A percentile compares a stretch with the other conserved stretches of the same genome.
phyloP scores from a whole-genome alignment of 2,888 invertebrate genomes.

The Pediacus dermestoides region DNA sequence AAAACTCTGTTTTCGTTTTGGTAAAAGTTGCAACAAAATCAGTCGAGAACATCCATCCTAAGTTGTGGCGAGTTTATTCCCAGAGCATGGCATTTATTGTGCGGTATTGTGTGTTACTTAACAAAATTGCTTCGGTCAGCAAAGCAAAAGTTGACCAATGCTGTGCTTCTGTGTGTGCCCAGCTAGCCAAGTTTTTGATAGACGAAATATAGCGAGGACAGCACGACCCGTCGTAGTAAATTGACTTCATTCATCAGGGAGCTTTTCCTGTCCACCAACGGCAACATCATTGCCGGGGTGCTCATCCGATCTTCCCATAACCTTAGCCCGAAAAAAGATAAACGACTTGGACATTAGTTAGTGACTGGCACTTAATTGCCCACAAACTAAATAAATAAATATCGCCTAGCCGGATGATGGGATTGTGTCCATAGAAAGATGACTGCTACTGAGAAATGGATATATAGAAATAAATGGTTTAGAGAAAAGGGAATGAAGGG shows the following conservation, averaged over 20 bases:
- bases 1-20: no score
- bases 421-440: background rate
- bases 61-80: no score
- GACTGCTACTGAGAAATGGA: background rate
- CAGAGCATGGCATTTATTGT: no score
- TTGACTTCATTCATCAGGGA: constrained; percentile 43
- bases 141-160: no score
- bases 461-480: constrained; percentile 7
- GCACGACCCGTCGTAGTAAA: constrained; percentile 40
- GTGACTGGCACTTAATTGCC: constrained; percentile 37
- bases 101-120: no score
- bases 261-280: constrained; percentile 41
- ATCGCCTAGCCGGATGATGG: constrained; percentile 9
- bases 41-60: no score
- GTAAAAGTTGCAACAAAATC: no score
- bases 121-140: no score
- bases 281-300: constrained; percentile 34
- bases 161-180: no score
- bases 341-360: constrained; percentile 36
- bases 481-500: constrained; percentile 45
- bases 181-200: no score
- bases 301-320: constrained; percentile 41
- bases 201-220: constrained; percentile 10
- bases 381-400: constrained; percentile 36
- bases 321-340: constrained; percentile 37